These are phyloP conservation scores for Lutjanus argentimaculatus DNA, from an alignment of 2,797 vertebrate genomes.

Conservation along the genomic window DNA sequence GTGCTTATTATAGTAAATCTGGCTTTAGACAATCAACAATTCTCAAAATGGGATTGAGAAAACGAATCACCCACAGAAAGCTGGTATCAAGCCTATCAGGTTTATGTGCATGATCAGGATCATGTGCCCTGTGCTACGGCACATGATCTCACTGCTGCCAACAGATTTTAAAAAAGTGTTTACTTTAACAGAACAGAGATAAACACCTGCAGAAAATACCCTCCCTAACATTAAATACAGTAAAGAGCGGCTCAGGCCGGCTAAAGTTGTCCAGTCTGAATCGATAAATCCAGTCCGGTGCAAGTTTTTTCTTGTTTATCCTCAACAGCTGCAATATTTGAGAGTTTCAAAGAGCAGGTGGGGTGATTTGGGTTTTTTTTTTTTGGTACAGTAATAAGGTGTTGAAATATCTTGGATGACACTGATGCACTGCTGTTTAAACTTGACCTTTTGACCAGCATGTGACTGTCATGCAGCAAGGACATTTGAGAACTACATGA, in stretches of 20 bases:
- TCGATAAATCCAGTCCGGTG: constrained; percentile 20
- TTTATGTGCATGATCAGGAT: background rate
- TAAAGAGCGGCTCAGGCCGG: background rate
- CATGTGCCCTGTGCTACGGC: background rate
- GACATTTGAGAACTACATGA: background rate
- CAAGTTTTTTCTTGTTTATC: background rate
- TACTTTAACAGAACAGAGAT: constrained; percentile 15
- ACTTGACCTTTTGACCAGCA: constrained; percentile 51
- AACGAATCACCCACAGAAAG: background rate
- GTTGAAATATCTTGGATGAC: constrained; percentile 8
- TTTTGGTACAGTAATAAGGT: constrained; percentile 12
- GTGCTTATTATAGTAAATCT: constrained; percentile 71
- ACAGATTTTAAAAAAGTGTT: constrained; percentile 48
- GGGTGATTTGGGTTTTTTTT: background rate
- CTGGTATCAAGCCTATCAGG: background rate
- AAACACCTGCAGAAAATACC: background rate
- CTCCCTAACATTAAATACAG: background rate
- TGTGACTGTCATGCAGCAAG: constrained; percentile 28
- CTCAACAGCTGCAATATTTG: constrained; percentile 27
- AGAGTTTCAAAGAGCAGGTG: constrained; percentile 21
- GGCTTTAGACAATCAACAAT: constrained; percentile 66
- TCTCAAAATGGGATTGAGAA: constrained; percentile 60
- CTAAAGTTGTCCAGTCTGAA: background rate
- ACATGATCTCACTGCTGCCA: constrained; percentile 16
- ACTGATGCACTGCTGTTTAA: background rate